Evolutionary conservation across 2,113 vertebrate species (phyloP).

Genomic region (Gymnogyps californianus): DNA sequence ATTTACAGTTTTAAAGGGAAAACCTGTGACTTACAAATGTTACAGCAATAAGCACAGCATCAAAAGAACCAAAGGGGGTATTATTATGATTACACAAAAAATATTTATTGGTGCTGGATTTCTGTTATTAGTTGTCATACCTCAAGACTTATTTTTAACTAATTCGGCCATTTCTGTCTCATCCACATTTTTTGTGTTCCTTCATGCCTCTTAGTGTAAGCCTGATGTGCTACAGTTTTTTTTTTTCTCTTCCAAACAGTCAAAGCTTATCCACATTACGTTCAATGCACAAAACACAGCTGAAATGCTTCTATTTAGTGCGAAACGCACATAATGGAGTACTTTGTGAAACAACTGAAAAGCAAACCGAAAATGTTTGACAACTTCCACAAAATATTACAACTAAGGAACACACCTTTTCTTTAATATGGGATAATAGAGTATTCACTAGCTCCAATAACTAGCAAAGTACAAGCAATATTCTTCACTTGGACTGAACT

Average conservation of each 20-base stretch:
- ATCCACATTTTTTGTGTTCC: not conserved
- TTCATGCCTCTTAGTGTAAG: not conserved
- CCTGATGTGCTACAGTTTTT: not conserved
- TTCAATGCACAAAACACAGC: not conserved
- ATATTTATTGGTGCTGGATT: not conserved
- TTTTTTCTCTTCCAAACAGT: not conserved
- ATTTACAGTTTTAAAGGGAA: not conserved
- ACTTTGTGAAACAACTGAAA: not conserved
- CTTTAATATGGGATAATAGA: not conserved
- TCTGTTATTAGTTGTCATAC: not conserved
- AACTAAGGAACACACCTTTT: not conserved
- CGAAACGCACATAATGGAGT: not conserved
- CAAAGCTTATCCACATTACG: not conserved
- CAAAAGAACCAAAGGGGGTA: not conserved
- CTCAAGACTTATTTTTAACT: not conserved
- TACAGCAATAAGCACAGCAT: not conserved
- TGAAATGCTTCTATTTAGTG: not conserved
- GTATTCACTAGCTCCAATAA: not conserved
- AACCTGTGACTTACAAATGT: not conserved
- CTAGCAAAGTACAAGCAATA: not conserved
- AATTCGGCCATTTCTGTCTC: not conserved
- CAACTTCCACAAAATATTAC: not conserved
- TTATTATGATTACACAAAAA: not conserved
- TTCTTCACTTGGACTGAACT: not conserved
- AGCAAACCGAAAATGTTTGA: not conserved